A percentile compares a stretch with the other conserved stretches of the same genome.
Evolutionary conservation across 1,140 invertebrate genomes (phyloP).

Genomic region (Cotesia typhae): DNA sequence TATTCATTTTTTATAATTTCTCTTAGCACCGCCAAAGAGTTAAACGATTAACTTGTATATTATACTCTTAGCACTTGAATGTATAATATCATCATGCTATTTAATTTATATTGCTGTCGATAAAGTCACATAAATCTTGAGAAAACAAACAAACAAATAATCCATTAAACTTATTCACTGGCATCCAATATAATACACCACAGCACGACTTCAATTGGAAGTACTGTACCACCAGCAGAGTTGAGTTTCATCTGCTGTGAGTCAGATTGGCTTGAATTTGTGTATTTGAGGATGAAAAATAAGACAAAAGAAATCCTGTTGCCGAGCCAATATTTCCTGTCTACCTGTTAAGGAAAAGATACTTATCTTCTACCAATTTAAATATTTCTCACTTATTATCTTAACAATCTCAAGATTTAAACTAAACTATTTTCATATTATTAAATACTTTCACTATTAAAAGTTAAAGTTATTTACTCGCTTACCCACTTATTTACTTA

Average conservation of each 20-base stretch:
- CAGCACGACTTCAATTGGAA: too few species aligned
- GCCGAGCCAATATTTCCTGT: conserved; percentile 17
- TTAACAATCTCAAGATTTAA: not conserved
- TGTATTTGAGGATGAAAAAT: conserved; percentile 1
- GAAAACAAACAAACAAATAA: conserved; percentile 2
- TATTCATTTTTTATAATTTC: not conserved
- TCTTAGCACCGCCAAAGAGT: not conserved
- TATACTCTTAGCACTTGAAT: too few species aligned
- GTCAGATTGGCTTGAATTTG: not conserved
- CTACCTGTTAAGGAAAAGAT: conserved; percentile 15
- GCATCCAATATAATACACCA: not conserved
- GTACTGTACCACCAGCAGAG: too few species aligned
- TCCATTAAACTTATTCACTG: not conserved
- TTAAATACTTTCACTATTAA: conserved; percentile 5
- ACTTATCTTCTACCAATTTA: conserved; percentile 10
- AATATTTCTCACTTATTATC: not conserved
- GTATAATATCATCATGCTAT: not conserved
- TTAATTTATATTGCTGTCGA: conserved; percentile 20
- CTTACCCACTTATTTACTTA: not conserved
- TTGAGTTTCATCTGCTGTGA: too few species aligned
- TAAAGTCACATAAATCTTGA: not conserved
- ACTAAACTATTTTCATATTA: not conserved
- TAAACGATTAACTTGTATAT: not conserved
- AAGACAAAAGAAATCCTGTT: conserved; percentile 18
- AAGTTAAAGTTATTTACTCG: too few species aligned